These are phyloP conservation scores for Halocaridina rubra DNA, from an alignment of 2,888 invertebrate species.

Conservation along the genomic window DNA sequence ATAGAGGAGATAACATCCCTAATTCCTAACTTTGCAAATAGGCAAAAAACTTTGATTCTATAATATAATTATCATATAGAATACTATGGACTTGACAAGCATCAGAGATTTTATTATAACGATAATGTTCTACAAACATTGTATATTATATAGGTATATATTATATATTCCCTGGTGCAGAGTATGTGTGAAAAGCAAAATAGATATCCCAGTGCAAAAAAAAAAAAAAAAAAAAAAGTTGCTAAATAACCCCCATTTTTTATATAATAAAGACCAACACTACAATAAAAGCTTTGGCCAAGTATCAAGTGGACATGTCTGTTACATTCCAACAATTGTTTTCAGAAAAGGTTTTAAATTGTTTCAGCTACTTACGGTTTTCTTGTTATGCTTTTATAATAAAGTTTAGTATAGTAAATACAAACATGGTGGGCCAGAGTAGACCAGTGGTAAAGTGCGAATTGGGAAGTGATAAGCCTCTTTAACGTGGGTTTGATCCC, in stretches of 20 bases:
- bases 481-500: too few relatives aligned
- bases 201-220: constrained; percentile 36
- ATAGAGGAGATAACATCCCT: constrained; percentile 42
- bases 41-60: constrained; percentile 57
- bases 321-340: too few relatives aligned
- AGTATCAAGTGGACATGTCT: too few relatives aligned
- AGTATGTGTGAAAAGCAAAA: constrained; percentile 23
- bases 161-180: constrained; percentile 16
- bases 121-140: neutral
- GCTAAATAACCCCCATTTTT: neutral
- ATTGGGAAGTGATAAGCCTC: too few relatives aligned
- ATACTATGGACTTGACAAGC: constrained; percentile 55
- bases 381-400: too few relatives aligned
- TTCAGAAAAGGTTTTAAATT: too few relatives aligned
- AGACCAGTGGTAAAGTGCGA: too few relatives aligned
- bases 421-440: too few relatives aligned
- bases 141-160: neutral
- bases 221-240: too few relatives aligned
- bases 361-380: too few relatives aligned
- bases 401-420: too few relatives aligned
- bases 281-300: neutral
- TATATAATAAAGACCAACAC: neutral
- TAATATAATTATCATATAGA: constrained; percentile 55
- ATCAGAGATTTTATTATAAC: constrained; percentile 44
- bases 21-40: constrained; percentile 56